Evolutionary conservation across 2,113 vertebrate genomes (phyloP), one percentile per base, ranked within the genome.

Genomic region (Myotis brandtii): DNA sequence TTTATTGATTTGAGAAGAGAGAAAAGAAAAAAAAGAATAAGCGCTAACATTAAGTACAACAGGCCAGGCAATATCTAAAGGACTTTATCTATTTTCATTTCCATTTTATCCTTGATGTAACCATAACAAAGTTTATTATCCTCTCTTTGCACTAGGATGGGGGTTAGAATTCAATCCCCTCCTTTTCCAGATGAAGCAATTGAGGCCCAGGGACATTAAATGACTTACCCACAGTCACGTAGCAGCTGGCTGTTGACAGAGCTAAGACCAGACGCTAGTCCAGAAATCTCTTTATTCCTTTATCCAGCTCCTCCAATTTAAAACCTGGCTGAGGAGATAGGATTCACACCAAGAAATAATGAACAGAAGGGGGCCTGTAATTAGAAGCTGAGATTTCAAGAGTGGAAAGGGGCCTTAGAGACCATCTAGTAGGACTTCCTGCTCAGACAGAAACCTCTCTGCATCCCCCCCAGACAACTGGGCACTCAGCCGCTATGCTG

Each of bases 351-450:
- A 87, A 84, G 86, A 64, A 87, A 94, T 70, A 62, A 87, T 75
- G 64, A 95, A 79, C 82, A 66, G 69, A 48, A 92, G 34, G 56
- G 76, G 27, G 64, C 25, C 25, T 30, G 5, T 75, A 87, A 92
- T 91, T 84, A 76, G 56, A 88, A 88, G 32, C 86, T 90, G 82
- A 76, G 37, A 46, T 89, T 93, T 89, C 50, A n/a, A 69, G 52
- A 50, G 84, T 46, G 23, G 72, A 73, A 91, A 81, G 16, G 17
- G 48, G 9, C 62, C 72, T 93, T 77, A 23, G 54, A 90, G 37
- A 20, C 89, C n/a, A 6, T 32, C 30, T 46, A 18, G 13, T 30
- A 30, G 25, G 48, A 62, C 43, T 96, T 95, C 3, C n/a, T 86
- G 17, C 16, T 69, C 17, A 40, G 25, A 76, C 18, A 77, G 52